Conservation (phyloP, 1,140 invertebrate genomes). For the Homarus americanus region DNA sequence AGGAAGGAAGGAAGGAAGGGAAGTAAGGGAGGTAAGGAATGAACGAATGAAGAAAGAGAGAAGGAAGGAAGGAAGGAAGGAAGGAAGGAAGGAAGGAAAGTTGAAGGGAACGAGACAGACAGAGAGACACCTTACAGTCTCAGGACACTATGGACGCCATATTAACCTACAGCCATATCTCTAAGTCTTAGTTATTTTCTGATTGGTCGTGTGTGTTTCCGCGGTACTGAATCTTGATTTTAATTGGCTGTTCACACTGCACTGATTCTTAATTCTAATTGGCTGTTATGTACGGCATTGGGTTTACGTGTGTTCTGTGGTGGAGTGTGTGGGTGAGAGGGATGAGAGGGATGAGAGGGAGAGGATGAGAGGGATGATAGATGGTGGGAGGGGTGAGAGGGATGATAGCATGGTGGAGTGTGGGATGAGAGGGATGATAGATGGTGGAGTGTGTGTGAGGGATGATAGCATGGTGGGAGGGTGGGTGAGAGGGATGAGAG, state of each 20-base stretch:
- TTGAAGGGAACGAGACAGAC: background rate
- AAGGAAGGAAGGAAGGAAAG: slow-evolving; percentile 12
- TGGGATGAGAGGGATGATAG: background rate
- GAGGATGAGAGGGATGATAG: background rate
- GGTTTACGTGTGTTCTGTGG: no score
- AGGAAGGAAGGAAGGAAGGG: background rate
- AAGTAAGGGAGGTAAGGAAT: background rate
- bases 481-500: background rate
- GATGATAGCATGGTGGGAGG: background rate
- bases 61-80: background rate
- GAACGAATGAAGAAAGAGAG: background rate
- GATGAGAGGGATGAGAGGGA: no score
- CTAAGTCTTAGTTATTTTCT: no score
- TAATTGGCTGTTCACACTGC: no score
- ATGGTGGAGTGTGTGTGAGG: no score
- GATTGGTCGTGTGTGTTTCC: no score
- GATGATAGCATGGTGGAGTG: background rate
- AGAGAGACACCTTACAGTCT: background rate
- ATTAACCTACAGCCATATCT: no score
- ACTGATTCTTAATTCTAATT: no score
- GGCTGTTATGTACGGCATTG: no score
- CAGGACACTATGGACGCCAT: no score
- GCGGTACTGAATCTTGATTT: no score
- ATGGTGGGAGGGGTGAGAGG: slow-evolving; percentile 20
- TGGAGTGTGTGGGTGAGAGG: no score